Base-by-base conservation (phyloP, 2,113 vertebrate species). In the Lampris megalopsis region DNA sequence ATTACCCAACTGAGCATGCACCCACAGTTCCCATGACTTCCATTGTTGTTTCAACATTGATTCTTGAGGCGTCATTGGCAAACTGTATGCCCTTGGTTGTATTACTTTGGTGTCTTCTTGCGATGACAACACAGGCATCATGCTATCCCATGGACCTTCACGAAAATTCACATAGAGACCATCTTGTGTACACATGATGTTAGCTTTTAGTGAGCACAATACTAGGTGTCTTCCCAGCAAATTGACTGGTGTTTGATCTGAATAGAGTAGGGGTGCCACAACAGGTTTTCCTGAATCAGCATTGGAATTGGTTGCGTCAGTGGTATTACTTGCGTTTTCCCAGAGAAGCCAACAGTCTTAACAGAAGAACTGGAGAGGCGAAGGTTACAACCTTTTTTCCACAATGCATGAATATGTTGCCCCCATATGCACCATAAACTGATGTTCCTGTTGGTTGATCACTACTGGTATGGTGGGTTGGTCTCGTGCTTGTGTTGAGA, bases 381-480 rank as follows among this genome's bases (percentile, higher is more conserved):
- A 8, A 66, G 63, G 3, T 10, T 37, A 10, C 4, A 66, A 35
- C 63, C 63, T 50, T 48, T 35, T 37, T 11, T 50, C 24, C 6
- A 45, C 63, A 50, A 49, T 50, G n/a, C 63, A 50, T 5, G 57
- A 56, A 35, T 56, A 56, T 13, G 53, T 56, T n/a, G 10, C 53
- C 1, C 53, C 53, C 2, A 10, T 63, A n/a, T 63, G 7, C 41
- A 63, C 60, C 60, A 63, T 63, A n/a, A 63, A 63, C 5, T 2
- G 5, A 13, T 64, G 43, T 64, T 64, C 63, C 3, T 35, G 42
- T 6, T 48, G 11, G 4, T 64, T n/a, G 1, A 64, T 48, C 1
- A 35, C 7, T 2, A 59, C 57, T 37, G 61, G 9, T 63, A 63
- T 63, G 38, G 61, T 63, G 61, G 40, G 61, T 45, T 63, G 40